Evolutionary conservation across 2,113 vertebrate species (phyloP).

Genomic region (Brachionichthys hirsutus): DNA sequence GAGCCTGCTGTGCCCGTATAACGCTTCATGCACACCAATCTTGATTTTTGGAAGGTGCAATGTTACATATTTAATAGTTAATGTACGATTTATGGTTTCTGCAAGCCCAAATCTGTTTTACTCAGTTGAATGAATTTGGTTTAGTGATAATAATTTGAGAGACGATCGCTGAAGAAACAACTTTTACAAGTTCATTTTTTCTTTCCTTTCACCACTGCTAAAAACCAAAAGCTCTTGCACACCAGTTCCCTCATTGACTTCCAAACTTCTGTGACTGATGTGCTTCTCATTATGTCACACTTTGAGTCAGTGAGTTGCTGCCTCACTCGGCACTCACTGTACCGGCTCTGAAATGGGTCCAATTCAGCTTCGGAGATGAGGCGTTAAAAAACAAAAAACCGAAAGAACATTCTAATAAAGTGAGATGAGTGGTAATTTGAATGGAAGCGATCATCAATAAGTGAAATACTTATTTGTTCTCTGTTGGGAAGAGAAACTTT

Average conservation of each 20-base stretch:
- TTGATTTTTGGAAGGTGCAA: too few species aligned
- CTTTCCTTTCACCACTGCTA: too few species aligned
- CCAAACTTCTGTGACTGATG: conserved; percentile 13
- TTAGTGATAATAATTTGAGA: too few species aligned
- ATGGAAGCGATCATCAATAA: conserved; percentile 23
- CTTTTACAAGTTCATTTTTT: too few species aligned
- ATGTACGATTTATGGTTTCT: too few species aligned
- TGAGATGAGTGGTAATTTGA: conserved; percentile 9
- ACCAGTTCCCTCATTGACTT: too few species aligned
- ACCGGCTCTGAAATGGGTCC: conserved; percentile 41
- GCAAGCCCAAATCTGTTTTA: too few species aligned
- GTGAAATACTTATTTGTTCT: conserved; percentile 2
- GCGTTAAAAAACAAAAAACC: conserved; percentile 30
- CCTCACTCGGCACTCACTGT: conserved; percentile 17
- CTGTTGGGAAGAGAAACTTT: conserved; percentile 16
- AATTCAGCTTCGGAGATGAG: conserved; percentile 30
- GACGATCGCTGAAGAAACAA: too few species aligned
- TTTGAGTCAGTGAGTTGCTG: conserved; percentile 28
- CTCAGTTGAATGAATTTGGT: too few species aligned
- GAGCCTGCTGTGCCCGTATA: not conserved
- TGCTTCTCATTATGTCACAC: conserved; percentile 31
- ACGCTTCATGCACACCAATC: too few species aligned
- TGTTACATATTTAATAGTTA: too few species aligned
- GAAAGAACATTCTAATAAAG: conserved; percentile 7
- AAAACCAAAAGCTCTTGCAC: too few species aligned